Conservation (phyloP, 1,140 invertebrate species). For the Glossosoma conforme region DNA sequence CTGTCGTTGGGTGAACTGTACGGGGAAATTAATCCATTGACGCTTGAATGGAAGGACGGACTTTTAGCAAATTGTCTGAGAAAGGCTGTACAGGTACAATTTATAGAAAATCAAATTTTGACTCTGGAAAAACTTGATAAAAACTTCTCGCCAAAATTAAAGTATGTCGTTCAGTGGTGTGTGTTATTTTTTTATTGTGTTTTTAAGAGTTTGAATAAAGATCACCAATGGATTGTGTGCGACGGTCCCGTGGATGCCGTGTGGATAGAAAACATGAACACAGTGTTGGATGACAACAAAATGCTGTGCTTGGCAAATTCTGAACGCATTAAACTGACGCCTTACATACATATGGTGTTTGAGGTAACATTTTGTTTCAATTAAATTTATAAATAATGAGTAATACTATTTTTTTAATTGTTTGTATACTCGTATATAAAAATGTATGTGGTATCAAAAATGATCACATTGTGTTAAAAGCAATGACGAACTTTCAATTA, state of each 20-base stretch:
- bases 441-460: too few species aligned
- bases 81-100: slow-evolving; percentile 66
- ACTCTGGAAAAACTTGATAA: too few species aligned
- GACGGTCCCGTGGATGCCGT: slow-evolving; percentile 95
- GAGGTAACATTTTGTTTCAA: slow-evolving; percentile 58
- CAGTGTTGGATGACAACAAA: slow-evolving; percentile 94
- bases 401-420: too few species aligned
- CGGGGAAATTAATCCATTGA: slow-evolving; percentile 89
- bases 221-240: slow-evolving; percentile 84
- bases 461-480: too few species aligned
- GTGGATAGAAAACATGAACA: slow-evolving; percentile 98
- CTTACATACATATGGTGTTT: slow-evolving; percentile 80
- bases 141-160: too few species aligned
- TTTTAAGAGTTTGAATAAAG: slow-evolving; percentile 50
- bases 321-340: slow-evolving; percentile 83
- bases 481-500: too few species aligned
- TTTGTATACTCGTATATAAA: too few species aligned
- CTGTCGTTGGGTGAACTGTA: slow-evolving; percentile 95
- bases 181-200: not conserved
- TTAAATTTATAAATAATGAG: too few species aligned
- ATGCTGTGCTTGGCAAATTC: slow-evolving; percentile 83
- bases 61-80: slow-evolving; percentile 88
- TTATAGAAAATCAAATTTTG: not conserved
- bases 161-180: not conserved
- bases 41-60: slow-evolving; percentile 93